Conservation (phyloP, 2,888 invertebrate genomes). For the Meganola albula region DNA sequence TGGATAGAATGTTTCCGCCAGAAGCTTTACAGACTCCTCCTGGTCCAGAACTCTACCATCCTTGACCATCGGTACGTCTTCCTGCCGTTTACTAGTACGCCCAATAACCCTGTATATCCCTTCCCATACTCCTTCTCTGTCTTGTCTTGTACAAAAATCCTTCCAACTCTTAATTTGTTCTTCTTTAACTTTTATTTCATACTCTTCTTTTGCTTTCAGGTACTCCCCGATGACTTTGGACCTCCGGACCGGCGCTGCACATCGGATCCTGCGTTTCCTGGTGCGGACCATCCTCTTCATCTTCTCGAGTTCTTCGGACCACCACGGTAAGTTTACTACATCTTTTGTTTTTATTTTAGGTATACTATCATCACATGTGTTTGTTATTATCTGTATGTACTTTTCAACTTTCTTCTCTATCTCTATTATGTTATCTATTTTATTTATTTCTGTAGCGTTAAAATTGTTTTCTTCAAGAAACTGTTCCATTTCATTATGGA, state of each 20-base stretch:
- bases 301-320: constrained; percentile 10
- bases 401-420: constrained; percentile 3
- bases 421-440: not conserved
- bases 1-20: constrained; percentile 7
- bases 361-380: constrained; percentile 6
- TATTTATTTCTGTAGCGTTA: not conserved
- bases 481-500: constrained; percentile 9
- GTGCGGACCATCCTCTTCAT: constrained; percentile 11
- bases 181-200: constrained; percentile 5
- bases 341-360: constrained; percentile 7
- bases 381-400: constrained; percentile 5
- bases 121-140: too few species aligned
- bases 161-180: constrained; percentile 16
- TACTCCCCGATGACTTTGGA: constrained; percentile 12
- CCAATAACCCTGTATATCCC: too few species aligned
- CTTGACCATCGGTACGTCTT: not conserved
- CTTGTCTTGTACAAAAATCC: constrained; percentile 15
- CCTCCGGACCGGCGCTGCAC: constrained; percentile 15
- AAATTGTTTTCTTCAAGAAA: constrained; percentile 1
- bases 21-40: constrained; percentile 5
- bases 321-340: constrained; percentile 15
- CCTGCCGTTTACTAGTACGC: not conserved
- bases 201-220: constrained; percentile 14
- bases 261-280: constrained; percentile 11
- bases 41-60: constrained; percentile 6